Base-by-base conservation (phyloP, 2,888 invertebrate species). In the Mimumesa dahlbomi region DNA sequence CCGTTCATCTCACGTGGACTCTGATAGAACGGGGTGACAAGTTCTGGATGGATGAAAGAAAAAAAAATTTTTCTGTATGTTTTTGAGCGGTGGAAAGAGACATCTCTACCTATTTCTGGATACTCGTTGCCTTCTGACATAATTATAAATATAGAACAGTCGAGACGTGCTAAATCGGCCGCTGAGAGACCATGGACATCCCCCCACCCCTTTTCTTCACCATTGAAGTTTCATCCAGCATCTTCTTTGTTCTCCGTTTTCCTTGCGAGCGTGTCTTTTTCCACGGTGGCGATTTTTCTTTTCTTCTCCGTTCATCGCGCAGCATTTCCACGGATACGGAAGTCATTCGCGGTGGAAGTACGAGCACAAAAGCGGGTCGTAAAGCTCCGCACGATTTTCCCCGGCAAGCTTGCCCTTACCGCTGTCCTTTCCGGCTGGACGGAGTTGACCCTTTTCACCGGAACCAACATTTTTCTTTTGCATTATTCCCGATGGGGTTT, bases 81-180 rank as follows among this genome's bases (percentile, higher is more conserved):
- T n/a, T n/a, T n/a, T n/a, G n/a, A 40, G 16, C 5, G 40, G n/a
- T n/a, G n/a, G n/a, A n/a, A n/a, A n/a, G n/a, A n/a, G n/a, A 40
- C 7, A n/a, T n/a, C n/a, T n/a, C n/a, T n/a, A n/a, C n/a, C 69
- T 78, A 78, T 78, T 75, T 69, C 66, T 43, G 53, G 68, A 31
- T 62, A 45, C 57, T 16, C 54, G n/a, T 56, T 77, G 81, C 76
- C 75, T 81, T 87, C 86, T 86, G 85, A 85, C 86, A 86, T 86
- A 87, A 87, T 88, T 87, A 85, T 81, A 87, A 84, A 85, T 86
- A 84, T 85, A 85, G 84, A 79, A 81, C 77, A n/a, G 77, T 52
- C 81, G 79, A 77, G 81, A 82, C 79, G 71, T 69, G 64, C 72
- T 84, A 84, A 85, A 85, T 85, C 81, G 82, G 75, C 77, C 76